Evolutionary conservation across 2,113 vertebrate genomes (phyloP).

Genomic region (Prionailurus bengalensis): DNA sequence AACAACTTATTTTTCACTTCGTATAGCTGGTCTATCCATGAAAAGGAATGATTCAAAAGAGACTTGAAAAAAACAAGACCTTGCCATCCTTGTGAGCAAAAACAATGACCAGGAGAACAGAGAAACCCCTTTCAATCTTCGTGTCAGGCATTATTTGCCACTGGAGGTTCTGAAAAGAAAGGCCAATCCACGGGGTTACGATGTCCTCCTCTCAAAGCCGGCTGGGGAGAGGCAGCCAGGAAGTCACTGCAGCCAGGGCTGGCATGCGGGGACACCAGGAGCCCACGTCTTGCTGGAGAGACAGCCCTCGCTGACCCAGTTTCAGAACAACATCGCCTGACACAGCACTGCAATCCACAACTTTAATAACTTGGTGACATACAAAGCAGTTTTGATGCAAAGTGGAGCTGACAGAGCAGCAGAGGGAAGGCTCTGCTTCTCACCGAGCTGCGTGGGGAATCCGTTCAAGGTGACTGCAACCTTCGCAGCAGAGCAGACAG

Average conservation of each 20-base stretch:
- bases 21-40: constrained; percentile 44
- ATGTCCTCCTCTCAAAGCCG: constrained; percentile 71
- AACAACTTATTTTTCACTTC: constrained; percentile 58
- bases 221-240: constrained; percentile 69
- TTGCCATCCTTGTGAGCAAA: constrained; percentile 53
- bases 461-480: constrained; percentile 88
- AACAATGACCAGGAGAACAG: constrained; percentile 62
- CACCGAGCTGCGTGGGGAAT: constrained; percentile 81
- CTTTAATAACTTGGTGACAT: constrained; percentile 89
- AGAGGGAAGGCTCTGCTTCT: constrained; percentile 74
- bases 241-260: constrained; percentile 56
- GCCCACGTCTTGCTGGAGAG: constrained; percentile 74
- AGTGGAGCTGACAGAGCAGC: constrained; percentile 88
- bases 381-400: constrained; percentile 89
- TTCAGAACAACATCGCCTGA: constrained; percentile 77
- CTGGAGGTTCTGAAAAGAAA: constrained; percentile 81
- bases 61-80: constrained; percentile 69
- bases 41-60: constrained; percentile 71
- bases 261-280: constrained; percentile 28
- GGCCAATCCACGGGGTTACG: constrained; percentile 49
- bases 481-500: constrained; percentile 68
- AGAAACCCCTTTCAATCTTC: constrained; percentile 76
- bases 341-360: constrained; percentile 77
- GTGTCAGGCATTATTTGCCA: constrained; percentile 82
- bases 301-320: constrained; percentile 84